These are phyloP conservation scores for Orthonyx spaldingii DNA, from an alignment of 2,113 vertebrate species.

Conservation along the genomic window DNA sequence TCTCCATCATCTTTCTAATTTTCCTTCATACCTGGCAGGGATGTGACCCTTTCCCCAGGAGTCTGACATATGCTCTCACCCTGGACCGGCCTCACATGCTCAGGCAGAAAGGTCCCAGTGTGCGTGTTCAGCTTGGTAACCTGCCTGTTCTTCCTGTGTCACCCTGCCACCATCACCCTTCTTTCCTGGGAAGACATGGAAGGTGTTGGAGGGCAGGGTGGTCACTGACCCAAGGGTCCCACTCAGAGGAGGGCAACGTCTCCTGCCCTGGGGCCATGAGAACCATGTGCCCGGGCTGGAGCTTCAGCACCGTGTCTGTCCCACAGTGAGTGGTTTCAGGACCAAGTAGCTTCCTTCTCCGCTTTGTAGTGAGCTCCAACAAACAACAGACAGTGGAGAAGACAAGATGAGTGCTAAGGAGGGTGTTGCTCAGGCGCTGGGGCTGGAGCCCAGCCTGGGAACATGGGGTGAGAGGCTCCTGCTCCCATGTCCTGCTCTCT, in stretches of 20 bases:
- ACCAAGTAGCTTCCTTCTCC: background rate
- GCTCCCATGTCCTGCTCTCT: background rate
- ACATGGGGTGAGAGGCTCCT: fast-evolving
- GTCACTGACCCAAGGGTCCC: background rate
- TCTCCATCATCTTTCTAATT: background rate
- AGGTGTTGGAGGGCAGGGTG: background rate
- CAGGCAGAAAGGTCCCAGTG: background rate
- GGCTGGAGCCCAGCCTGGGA: background rate
- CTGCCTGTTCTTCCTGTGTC: background rate
- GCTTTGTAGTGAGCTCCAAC: background rate
- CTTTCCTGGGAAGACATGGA: background rate
- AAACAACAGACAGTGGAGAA: background rate
- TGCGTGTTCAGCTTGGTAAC: fast-evolving
- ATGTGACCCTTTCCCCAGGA: background rate
- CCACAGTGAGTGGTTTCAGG: background rate
- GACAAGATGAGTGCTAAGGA: background rate
- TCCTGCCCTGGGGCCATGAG: background rate
- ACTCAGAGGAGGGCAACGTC: background rate
- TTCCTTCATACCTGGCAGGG: background rate
- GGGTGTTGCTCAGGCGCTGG: background rate
- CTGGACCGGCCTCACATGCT: fast-evolving
- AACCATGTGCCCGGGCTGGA: background rate
- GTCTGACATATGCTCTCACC: background rate
- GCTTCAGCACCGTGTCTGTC: background rate
- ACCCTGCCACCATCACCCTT: background rate